Evolutionary conservation across 2,888 invertebrate species (phyloP).

Genomic region (Allacma fusca): DNA sequence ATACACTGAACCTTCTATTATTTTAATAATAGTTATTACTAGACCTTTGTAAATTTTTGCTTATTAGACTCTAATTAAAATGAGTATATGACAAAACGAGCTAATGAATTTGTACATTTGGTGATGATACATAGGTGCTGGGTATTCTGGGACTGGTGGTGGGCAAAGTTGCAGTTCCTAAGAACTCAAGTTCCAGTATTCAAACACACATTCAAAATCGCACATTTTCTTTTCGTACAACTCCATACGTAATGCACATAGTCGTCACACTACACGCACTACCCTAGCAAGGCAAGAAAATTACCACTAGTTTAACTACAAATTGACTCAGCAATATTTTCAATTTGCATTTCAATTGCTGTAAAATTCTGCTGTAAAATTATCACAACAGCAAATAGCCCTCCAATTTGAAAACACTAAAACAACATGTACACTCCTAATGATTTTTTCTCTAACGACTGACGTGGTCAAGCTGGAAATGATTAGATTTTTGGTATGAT

Average conservation of each 20-base stretch:
- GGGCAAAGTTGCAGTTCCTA: conserved; percentile 31
- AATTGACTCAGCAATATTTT: not conserved
- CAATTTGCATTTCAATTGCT: no score
- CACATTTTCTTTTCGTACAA: not conserved
- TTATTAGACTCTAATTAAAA: not conserved
- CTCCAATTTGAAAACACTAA: no score
- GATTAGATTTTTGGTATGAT: no score
- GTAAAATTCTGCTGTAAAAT: no score
- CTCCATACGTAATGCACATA: not conserved
- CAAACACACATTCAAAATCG: not conserved
- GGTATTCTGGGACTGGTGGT: conserved; percentile 23
- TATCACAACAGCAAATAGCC: no score
- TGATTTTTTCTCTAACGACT: no score
- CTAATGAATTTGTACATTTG: conserved; percentile 9
- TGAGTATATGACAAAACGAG: not conserved
- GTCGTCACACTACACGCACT: not conserved
- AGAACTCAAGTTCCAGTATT: not conserved
- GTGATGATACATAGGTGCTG: conserved; percentile 23
- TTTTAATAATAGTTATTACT: no score
- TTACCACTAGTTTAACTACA: not conserved
- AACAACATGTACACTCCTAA: no score
- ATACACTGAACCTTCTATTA: no score
- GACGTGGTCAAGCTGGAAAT: no score
- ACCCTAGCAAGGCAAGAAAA: not conserved
- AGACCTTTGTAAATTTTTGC: not conserved